Evolutionary conservation across 2,888 invertebrate genomes (phyloP).

Genomic region (Brenthis hecate): DNA sequence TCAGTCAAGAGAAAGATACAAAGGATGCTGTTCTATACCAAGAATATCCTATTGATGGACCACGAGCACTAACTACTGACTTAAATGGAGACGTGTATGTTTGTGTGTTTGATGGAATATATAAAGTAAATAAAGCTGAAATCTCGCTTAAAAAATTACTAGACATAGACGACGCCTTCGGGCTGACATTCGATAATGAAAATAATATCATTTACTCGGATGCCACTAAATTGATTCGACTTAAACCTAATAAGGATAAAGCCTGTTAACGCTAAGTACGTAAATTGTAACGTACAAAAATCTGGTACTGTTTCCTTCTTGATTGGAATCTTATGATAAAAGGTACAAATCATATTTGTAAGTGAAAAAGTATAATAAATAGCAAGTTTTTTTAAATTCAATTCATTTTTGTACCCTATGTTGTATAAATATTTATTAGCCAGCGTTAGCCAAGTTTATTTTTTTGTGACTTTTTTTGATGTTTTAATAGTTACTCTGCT

Average conservation of each 20-base stretch:
- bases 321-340: conserved; percentile 21
- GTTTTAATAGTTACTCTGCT: no score
- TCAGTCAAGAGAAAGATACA: conserved; percentile 57
- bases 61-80: conserved; percentile 59
- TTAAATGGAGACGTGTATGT: conserved; percentile 54
- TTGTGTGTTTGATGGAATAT: conserved; percentile 61
- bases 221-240: conserved; percentile 47
- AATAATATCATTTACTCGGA: conserved; percentile 67
- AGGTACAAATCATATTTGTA: neutral
- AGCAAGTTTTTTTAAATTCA: neutral
- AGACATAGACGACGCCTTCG: conserved; percentile 59
- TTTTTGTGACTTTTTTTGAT: no score
- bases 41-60: conserved; percentile 41
- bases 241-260: conserved; percentile 41
- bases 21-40: conserved; percentile 52
- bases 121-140: conserved; percentile 49
- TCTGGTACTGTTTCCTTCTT: conserved; percentile 11
- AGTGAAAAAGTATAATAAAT: neutral
- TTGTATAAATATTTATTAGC: no score
- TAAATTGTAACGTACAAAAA: conserved; percentile 26
- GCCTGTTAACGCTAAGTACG: conserved; percentile 36
- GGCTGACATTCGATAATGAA: conserved; percentile 63
- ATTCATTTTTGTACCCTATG: neutral
- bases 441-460: no score
- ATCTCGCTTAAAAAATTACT: conserved; percentile 49